These are phyloP conservation scores for Orycteropus afer DNA, from an alignment of 2,113 vertebrate genomes.

Conservation along the genomic window DNA sequence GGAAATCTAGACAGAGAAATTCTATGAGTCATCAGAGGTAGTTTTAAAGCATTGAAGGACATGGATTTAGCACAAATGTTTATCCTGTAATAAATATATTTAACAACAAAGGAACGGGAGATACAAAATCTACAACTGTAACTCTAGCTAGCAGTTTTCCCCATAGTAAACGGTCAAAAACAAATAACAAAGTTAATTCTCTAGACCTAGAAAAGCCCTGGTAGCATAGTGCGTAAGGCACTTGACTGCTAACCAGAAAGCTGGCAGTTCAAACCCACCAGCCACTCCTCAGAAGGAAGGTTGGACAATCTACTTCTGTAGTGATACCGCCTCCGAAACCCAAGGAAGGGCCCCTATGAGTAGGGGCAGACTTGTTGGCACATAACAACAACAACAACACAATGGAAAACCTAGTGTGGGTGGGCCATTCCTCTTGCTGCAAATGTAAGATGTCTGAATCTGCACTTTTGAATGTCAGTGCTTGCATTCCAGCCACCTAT, in stretches of 20 bases:
- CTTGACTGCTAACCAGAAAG: too few species aligned
- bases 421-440: not conserved
- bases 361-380: too few species aligned
- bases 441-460: not conserved
- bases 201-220: not conserved
- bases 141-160: not conserved
- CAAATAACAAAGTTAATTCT: not conserved
- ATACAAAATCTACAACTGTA: not conserved
- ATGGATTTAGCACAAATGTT: not conserved
- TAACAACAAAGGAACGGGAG: not conserved
- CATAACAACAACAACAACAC: too few species aligned
- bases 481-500: not conserved
- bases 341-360: too few species aligned
- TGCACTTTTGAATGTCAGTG: not conserved
- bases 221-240: not conserved
- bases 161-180: not conserved
- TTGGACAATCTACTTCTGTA: too few species aligned
- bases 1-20: constrained; percentile 29
- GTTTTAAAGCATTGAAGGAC: not conserved
- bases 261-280: too few species aligned
- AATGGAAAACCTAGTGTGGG: accelerated
- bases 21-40: not conserved
- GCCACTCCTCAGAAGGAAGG: too few species aligned
- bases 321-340: too few species aligned
- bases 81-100: not conserved